A percentile compares a stretch with the other conserved stretches of the same genome.
Conservation (phyloP, 2,888 invertebrate genomes). For the Brassicogethes aeneus region DNA sequence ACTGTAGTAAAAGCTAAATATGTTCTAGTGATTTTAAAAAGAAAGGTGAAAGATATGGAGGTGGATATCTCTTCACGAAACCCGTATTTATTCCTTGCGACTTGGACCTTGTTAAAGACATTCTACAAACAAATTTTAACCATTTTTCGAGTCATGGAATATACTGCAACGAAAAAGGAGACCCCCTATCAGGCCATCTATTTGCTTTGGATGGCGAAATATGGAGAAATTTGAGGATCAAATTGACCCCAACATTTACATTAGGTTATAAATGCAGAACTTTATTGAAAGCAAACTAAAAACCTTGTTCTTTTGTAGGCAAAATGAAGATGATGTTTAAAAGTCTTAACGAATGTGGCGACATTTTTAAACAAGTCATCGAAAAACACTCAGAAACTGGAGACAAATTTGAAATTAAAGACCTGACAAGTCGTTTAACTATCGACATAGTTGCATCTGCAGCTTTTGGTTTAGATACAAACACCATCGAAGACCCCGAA, state of each 20-base stretch:
- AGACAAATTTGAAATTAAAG: constrained; percentile 34
- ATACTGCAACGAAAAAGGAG: constrained; percentile 47
- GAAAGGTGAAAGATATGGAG: constrained; percentile 17
- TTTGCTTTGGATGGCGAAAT: constrained; percentile 46
- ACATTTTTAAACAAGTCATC: constrained; percentile 13
- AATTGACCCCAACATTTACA: constrained; percentile 55
- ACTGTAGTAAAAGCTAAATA: too few relatives aligned
- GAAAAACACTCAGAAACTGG: constrained; percentile 6
- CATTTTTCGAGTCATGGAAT: constrained; percentile 54
- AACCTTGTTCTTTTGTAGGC: too few relatives aligned
- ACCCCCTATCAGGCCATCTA: constrained; percentile 49
- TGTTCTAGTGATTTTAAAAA: constrained; percentile 14
- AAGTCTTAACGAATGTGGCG: constrained; percentile 41
- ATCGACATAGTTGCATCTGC: constrained; percentile 47
- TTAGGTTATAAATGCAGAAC: too few relatives aligned
- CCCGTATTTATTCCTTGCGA: constrained; percentile 20
- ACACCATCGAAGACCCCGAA: constrained; percentile 44
- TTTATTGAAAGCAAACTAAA: too few relatives aligned
- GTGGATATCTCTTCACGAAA: constrained; percentile 16
- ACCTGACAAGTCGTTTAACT: constrained; percentile 39
- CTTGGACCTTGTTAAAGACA: constrained; percentile 27
- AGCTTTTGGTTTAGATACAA: constrained; percentile 50
- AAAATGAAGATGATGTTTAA: constrained; percentile 53
- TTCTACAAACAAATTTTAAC: constrained; percentile 49
- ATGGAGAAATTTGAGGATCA: constrained; percentile 53